These are phyloP conservation scores for Diphyllodes magnificus DNA, from an alignment of 2,113 vertebrate species.

Conservation along the genomic window DNA sequence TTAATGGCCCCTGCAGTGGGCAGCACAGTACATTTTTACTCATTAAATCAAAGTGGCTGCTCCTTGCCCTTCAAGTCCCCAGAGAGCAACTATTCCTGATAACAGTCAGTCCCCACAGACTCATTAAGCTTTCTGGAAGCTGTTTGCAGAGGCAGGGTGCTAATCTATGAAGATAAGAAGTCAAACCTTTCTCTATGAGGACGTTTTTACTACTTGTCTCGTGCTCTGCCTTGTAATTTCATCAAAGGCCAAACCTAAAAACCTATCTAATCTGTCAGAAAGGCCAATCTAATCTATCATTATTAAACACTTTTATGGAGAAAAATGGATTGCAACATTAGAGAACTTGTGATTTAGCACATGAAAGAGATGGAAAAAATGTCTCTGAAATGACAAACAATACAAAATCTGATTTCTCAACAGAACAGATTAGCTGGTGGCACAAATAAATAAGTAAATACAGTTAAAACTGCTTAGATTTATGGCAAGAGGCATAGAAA, in stretches of 20 bases:
- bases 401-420: conserved; percentile 51
- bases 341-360: conserved; percentile 48
- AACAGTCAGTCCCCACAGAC: conserved; percentile 3
- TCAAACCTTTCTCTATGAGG: conserved; percentile 32
- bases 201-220: conserved; percentile 29
- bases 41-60: conserved; percentile 25
- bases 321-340: conserved; percentile 58
- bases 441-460: conserved; percentile 50
- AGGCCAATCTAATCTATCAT: conserved; percentile 60
- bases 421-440: conserved; percentile 45
- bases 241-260: conserved; percentile 60
- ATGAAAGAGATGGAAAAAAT: conserved; percentile 49
- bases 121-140: conserved; percentile 42
- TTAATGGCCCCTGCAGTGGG: background rate
- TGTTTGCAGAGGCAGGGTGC: conserved; percentile 42
- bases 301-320: conserved; percentile 60
- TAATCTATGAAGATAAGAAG: conserved; percentile 65
- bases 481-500: conserved; percentile 8
- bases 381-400: conserved; percentile 45
- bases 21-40: conserved; percentile 2
- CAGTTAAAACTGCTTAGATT: conserved; percentile 11
- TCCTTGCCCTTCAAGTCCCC: conserved; percentile 16
- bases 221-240: conserved; percentile 53
- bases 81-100: background rate
- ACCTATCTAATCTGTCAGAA: conserved; percentile 67